A percentile compares a stretch with the other conserved stretches of the same genome.
Evolutionary conservation across 64 coral and sea anemone genomes (phyloP).

Genomic region (Cladopsammia gracilis): DNA sequence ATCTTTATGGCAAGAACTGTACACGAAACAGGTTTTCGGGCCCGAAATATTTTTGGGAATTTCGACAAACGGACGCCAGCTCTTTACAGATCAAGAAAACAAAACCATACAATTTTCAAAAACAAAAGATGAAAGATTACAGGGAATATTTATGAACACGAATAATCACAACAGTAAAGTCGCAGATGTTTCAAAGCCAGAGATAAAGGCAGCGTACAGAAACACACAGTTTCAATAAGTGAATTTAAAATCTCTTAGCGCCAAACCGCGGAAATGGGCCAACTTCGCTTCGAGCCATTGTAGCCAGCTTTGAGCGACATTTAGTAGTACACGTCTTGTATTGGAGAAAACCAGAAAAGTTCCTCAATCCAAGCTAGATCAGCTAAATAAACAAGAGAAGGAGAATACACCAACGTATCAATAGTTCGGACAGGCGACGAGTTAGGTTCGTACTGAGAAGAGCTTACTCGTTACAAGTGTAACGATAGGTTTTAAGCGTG

Average conservation of each 20-base stretch:
- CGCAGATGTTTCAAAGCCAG: not conserved
- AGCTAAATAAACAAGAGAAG: not conserved
- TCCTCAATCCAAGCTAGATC: conserved; percentile 18
- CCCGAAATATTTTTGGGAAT: too few species aligned
- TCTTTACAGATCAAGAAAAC: not conserved
- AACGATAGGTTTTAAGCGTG: too few species aligned
- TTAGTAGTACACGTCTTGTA: not conserved
- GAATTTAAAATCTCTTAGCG: conserved; percentile 56
- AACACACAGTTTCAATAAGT: not conserved
- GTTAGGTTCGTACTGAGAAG: not conserved
- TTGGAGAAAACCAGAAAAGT: conserved; percentile 15
- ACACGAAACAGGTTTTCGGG: too few species aligned
- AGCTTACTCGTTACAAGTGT: not conserved
- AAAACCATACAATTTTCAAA: not conserved
- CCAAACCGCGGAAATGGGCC: not conserved
- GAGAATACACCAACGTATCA: not conserved
- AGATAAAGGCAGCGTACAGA: not conserved
- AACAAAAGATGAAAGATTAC: not conserved
- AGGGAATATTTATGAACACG: not conserved
- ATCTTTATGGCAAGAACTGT: too few species aligned
- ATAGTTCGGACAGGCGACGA: not conserved
- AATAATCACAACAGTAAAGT: conserved; percentile 42
- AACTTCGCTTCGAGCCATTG: conserved; percentile 28
- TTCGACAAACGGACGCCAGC: not conserved
- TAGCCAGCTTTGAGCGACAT: conserved; percentile 21